A percentile compares a stretch with the other conserved stretches of the same genome.
Conservation (phyloP, 2,888 invertebrate species). For the Buathra laborator region DNA sequence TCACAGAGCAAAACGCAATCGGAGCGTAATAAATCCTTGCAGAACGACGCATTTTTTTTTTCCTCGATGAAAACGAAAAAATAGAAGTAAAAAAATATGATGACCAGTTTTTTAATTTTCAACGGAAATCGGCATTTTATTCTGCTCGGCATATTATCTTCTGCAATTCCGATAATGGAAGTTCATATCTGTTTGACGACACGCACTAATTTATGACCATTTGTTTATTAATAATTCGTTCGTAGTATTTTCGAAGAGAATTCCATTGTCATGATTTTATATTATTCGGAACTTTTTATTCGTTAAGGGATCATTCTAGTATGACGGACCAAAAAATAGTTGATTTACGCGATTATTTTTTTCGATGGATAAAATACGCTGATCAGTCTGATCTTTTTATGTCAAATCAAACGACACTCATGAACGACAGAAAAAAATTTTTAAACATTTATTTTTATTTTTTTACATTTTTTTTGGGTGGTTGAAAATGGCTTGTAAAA, state of each 20-base stretch:
- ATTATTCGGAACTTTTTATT: too few relatives aligned
- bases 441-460: too few relatives aligned
- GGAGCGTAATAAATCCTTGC: neutral
- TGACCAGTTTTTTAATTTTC: neutral
- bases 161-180: neutral
- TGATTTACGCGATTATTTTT: too few relatives aligned
- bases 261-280: neutral
- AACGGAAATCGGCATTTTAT: neutral
- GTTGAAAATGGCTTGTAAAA: too few relatives aligned
- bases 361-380: too few relatives aligned
- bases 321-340: too few relatives aligned
- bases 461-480: too few relatives aligned
- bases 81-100: neutral
- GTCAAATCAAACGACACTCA: too few relatives aligned
- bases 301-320: too few relatives aligned
- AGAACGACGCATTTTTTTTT: neutral
- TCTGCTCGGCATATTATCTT: neutral
- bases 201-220: neutral
- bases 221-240: neutral
- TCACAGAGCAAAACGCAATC: neutral
- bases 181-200: neutral
- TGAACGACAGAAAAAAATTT: too few relatives aligned
- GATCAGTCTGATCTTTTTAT: too few relatives aligned
- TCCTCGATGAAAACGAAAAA: neutral
- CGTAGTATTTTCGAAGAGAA: neutral